Base-by-base conservation (phyloP, 2,888 invertebrate species). In the Gastracanthus pulcherrimus region DNA sequence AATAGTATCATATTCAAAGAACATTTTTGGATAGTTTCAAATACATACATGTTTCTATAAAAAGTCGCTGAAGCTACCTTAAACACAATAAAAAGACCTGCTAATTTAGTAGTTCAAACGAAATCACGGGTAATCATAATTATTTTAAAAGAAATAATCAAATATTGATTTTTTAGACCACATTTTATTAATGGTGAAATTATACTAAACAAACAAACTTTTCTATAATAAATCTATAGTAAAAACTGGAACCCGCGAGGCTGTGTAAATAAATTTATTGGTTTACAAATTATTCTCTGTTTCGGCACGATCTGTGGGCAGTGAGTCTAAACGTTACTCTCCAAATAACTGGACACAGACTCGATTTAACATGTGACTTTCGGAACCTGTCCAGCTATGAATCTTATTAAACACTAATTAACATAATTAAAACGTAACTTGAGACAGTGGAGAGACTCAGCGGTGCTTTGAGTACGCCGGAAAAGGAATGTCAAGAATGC, bases 391-490 rank as follows among this genome's bases (percentile, higher is more conserved):
- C 84, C 87, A 86, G 83, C 67, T 76, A 83, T 78, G 85, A 83
- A 71, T 64, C 84, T 85, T 85, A 85, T 86, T 85, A 85, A 80
- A 84, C 84, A 82, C 82, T 84, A 85, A 86, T 87, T 87, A 84
- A 82, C 86, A 83, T 87, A 86, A 86, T 87, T 86, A 86, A 87
- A 87, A 86, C 85, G 86, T 87, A 86, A 86, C 80, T 83, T 80
- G 77, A 81, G 76, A 66, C 76, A 23, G 9, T 36, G 60, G 34
- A 51, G 67, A 36, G 19, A 45, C 19, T 26, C 1, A 23, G 26
- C 41, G 72, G 9, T 41, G 16, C 31, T 69, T 74, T 66, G 67
- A 38, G 19, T 2, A 13, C 19, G 48, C 23, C 19, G 58, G 19
- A 26, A 41, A 16, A 11, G 64, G 79, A 79, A 66, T 71, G 13